Percentiles rank a stretch among this genome's conserved stretches.
Evolutionary conservation across 2,797 vertebrate species (phyloP).

Genomic region (Epinephelus malabaricus): DNA sequence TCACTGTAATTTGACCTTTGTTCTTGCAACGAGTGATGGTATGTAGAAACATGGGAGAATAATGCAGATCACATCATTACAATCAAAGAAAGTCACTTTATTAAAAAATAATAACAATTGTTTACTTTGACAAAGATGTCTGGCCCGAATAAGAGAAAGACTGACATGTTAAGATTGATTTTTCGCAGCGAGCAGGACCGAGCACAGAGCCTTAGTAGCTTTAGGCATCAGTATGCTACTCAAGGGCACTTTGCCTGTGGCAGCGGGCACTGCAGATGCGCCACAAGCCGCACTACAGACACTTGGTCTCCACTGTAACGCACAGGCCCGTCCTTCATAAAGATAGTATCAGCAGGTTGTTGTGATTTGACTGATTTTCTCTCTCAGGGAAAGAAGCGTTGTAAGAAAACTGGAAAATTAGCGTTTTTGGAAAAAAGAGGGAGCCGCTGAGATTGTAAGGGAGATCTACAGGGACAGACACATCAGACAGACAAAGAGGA

Average conservation of each 20-base stretch:
- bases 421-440: conserved; percentile 14
- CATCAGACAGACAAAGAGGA: conserved; percentile 80
- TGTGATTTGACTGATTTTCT: background rate
- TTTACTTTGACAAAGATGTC: too few relatives aligned
- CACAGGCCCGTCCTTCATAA: conserved; percentile 3
- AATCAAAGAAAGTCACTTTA: background rate
- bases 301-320: conserved; percentile 3
- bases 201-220: conserved; percentile 35
- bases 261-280: conserved; percentile 32
- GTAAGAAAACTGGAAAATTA: background rate
- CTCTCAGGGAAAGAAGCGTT: background rate
- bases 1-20: background rate
- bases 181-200: conserved; percentile 18
- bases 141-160: background rate
- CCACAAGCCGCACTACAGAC: conserved; percentile 11
- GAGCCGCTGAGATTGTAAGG: conserved; percentile 7
- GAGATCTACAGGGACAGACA: conserved; percentile 52
- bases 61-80: background rate
- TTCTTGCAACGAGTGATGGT: background rate
- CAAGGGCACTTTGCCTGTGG: conserved; percentile 43
- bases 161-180: background rate
- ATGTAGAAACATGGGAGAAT: background rate
- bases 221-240: conserved; percentile 38
- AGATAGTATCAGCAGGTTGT: conserved; percentile 17
- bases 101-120: too few relatives aligned